These are phyloP conservation scores for Phocides pigmalion DNA, from an alignment of 1,140 invertebrate species.

Conservation along the genomic window DNA sequence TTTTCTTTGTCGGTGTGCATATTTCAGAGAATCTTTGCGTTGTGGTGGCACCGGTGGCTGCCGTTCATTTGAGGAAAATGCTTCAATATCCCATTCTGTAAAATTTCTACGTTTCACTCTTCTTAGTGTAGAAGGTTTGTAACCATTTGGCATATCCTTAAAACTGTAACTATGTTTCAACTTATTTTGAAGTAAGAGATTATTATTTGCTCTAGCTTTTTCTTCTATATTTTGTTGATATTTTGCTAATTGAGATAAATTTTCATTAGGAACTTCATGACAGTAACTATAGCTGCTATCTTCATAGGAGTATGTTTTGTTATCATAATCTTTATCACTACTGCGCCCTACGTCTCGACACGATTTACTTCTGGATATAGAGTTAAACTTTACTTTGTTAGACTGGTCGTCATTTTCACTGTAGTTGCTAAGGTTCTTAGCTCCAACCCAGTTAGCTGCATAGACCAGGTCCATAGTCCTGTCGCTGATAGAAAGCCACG, in stretches of 20 bases:
- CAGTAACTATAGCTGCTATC: slow-evolving; percentile 58
- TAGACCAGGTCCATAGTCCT: slow-evolving; percentile 90
- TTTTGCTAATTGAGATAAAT: slow-evolving; percentile 85
- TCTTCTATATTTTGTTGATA: slow-evolving; percentile 86
- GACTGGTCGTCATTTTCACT: slow-evolving; percentile 62
- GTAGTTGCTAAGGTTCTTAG: slow-evolving; percentile 73
- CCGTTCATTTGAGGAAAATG: slow-evolving; percentile 67
- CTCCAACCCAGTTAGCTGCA: slow-evolving; percentile 92
- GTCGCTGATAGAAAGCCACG: slow-evolving; percentile 85
- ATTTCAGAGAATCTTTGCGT: slow-evolving; percentile 80
- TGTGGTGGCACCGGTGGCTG: slow-evolving; percentile 73
- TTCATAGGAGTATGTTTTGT: slow-evolving; percentile 59
- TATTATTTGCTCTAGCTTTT: slow-evolving; percentile 80
- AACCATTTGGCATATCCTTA: slow-evolving; percentile 85
- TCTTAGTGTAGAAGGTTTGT: slow-evolving; percentile 83
- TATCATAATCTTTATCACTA: slow-evolving; percentile 59
- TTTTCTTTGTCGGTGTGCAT: slow-evolving; percentile 79
- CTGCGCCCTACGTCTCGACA: slow-evolving; percentile 76
- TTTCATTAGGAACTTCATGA: slow-evolving; percentile 69
- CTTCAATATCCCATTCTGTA: slow-evolving; percentile 83
- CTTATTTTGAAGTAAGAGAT: slow-evolving; percentile 77
- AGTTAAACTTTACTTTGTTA: slow-evolving; percentile 63
- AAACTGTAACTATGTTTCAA: slow-evolving; percentile 83
- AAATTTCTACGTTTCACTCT: slow-evolving; percentile 82
- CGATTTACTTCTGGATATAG: slow-evolving; percentile 81